These are phyloP conservation scores for Sanderia malayensis DNA, from an alignment of 30 jellyfish, hydroid and myxozoan species.

Conservation along the genomic window DNA sequence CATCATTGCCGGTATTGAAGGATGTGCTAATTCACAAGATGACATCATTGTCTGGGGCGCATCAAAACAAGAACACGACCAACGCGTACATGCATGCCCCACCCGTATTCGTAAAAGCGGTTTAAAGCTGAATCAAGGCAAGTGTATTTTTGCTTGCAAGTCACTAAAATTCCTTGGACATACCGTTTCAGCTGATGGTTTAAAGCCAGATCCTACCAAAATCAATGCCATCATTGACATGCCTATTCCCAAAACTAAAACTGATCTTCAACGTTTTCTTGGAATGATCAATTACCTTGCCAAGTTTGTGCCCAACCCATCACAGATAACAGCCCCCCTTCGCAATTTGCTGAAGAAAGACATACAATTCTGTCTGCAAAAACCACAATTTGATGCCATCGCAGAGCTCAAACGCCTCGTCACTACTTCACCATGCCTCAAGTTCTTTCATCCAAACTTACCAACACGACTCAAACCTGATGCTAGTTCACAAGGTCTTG, in stretches of 20 bases:
- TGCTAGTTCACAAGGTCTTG: slow-evolving; percentile 58
- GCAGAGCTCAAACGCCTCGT: slow-evolving; percentile 62
- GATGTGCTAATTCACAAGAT: slow-evolving; percentile 50
- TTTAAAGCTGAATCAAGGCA: slow-evolving; percentile 27
- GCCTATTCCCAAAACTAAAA: slow-evolving; percentile 62
- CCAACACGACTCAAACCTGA: slow-evolving; percentile 48
- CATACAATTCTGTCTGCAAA: slow-evolving; percentile 40
- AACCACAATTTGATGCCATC: slow-evolving; percentile 58
- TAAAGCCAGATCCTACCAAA: slow-evolving; percentile 56
- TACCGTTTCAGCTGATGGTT: slow-evolving; percentile 55
- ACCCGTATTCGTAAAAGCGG: slow-evolving; percentile 33
- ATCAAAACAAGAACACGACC: slow-evolving; percentile 22
- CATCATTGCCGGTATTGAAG: slow-evolving; percentile 30
- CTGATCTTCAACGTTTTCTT: slow-evolving; percentile 58
- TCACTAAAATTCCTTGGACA: slow-evolving; percentile 59
- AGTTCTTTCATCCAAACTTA: slow-evolving; percentile 42
- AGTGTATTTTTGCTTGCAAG: slow-evolving; percentile 40
- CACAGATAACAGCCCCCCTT: slow-evolving; percentile 45
- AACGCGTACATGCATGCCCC: neutral
- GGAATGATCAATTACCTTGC: slow-evolving; percentile 62
- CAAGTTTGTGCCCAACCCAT: slow-evolving; percentile 47
- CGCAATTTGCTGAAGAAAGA: slow-evolving; percentile 37
- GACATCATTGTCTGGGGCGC: slow-evolving; percentile 63
- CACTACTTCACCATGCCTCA: slow-evolving; percentile 57
- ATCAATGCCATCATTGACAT: slow-evolving; percentile 50